Evolutionary conservation across 2,888 invertebrate species (phyloP).

Genomic region (Diadegma fenestrale): DNA sequence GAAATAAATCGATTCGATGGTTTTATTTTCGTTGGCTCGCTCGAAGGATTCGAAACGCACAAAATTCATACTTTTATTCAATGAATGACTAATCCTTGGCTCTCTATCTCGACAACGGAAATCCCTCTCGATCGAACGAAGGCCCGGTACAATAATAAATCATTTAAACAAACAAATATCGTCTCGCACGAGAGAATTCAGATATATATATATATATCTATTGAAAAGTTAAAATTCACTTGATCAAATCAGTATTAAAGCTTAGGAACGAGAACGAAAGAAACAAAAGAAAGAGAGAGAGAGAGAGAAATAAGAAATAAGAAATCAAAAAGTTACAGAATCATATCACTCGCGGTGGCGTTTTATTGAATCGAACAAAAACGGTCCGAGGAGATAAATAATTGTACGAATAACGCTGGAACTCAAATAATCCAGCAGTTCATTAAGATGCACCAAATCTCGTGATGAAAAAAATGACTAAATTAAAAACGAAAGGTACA

Average conservation of each 20-base stretch:
- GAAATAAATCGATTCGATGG: neutral
- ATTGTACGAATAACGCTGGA: constrained; percentile 68
- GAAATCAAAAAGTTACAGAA: constrained; percentile 79
- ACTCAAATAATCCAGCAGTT: constrained; percentile 63
- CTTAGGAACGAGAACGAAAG: constrained; percentile 59
- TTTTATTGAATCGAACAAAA: constrained; percentile 47
- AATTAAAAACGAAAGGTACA: neutral
- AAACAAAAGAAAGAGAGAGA: constrained; percentile 59
- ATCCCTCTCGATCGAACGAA: constrained; percentile 26
- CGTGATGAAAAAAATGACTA: constrained; percentile 53
- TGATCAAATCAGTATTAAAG: constrained; percentile 80
- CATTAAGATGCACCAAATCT: constrained; percentile 55
- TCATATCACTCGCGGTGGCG: constrained; percentile 77
- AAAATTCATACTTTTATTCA: constrained; percentile 41
- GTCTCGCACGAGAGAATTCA: constrained; percentile 58
- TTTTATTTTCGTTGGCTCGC: neutral
- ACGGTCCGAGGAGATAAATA: constrained; percentile 72
- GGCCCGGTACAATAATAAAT: constrained; percentile 54
- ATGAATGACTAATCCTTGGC: constrained; percentile 12
- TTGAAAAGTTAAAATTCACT: constrained; percentile 75
- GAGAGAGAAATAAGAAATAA: constrained; percentile 42
- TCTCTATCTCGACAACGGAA: constrained; percentile 42
- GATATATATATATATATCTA: constrained; percentile 41
- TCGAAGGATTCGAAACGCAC: constrained; percentile 54
- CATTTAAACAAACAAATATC: constrained; percentile 27